Evolutionary conservation across 1,140 invertebrate species (phyloP).

Genomic region (Pentalonia nigronervosa): DNA sequence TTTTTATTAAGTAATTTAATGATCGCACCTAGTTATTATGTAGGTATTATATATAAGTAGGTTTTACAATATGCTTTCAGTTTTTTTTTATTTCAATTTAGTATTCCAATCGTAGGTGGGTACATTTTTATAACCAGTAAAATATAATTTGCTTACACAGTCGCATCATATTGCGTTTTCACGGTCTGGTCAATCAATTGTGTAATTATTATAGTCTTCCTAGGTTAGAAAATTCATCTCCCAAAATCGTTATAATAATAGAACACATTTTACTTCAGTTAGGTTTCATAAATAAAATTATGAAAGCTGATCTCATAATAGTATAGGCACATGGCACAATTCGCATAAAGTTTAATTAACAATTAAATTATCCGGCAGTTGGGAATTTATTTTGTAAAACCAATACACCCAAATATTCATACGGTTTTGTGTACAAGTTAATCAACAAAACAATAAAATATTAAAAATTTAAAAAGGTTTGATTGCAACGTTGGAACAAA

Average conservation of each 20-base stretch:
- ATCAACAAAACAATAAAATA: not conserved
- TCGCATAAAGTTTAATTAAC: slow-evolving; percentile 26
- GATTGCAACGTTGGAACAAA: not conserved
- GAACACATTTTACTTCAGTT: not conserved
- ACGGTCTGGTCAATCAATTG: not conserved
- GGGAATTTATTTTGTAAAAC: not conserved
- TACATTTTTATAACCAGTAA: not conserved
- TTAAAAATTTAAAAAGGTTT: not conserved
- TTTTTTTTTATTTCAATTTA: not conserved
- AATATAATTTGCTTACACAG: not conserved
- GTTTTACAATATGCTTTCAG: not conserved
- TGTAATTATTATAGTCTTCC: not conserved
- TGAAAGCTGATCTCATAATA: not conserved
- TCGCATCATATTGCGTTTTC: not conserved
- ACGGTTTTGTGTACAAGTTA: not conserved
- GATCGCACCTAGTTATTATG: not conserved
- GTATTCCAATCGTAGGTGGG: not conserved
- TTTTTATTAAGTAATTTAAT: slow-evolving; percentile 19
- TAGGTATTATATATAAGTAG: not conserved
- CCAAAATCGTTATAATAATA: not conserved
- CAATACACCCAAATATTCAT: not conserved
- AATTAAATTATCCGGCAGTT: not conserved
- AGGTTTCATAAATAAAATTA: not conserved
- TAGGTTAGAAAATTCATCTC: not conserved
- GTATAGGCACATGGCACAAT: not conserved